phyloP scores from a whole-genome alignment of 2,113 vertebrate species.

The Lophotis ruficrista region DNA sequence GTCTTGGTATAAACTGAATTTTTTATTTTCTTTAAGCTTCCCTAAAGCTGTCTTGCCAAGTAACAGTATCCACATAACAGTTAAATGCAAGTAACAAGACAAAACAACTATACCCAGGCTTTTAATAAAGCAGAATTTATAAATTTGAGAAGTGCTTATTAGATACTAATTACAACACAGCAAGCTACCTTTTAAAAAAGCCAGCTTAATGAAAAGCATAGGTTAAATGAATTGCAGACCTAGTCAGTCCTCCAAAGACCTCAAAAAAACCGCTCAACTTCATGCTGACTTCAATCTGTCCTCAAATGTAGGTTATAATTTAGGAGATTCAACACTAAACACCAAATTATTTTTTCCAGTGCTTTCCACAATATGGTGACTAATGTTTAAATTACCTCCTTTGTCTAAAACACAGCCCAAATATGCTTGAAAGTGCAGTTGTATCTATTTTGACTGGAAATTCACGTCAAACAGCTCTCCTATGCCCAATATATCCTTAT shows the following conservation, averaged over 20 bases:
- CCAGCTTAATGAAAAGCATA: background rate
- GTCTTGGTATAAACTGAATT: background rate
- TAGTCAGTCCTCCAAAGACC: background rate
- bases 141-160: background rate
- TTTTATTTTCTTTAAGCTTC: background rate
- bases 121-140: background rate
- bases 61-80: background rate
- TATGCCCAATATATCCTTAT: background rate
- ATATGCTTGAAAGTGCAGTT: background rate
- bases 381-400: conserved; percentile 24
- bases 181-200: background rate
- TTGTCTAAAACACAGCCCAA: background rate
- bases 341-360: background rate
- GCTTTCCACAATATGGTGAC: background rate
- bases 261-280: background rate
- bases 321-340: background rate
- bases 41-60: background rate
- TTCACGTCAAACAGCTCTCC: background rate
- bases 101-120: background rate
- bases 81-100: background rate
- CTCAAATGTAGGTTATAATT: conserved; percentile 28
- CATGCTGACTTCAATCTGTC: background rate
- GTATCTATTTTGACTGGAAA: conserved; percentile 4
- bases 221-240: background rate
- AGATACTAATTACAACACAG: background rate